Base-by-base conservation (phyloP, 2,113 vertebrate genomes). In the Electrona antarctica region DNA sequence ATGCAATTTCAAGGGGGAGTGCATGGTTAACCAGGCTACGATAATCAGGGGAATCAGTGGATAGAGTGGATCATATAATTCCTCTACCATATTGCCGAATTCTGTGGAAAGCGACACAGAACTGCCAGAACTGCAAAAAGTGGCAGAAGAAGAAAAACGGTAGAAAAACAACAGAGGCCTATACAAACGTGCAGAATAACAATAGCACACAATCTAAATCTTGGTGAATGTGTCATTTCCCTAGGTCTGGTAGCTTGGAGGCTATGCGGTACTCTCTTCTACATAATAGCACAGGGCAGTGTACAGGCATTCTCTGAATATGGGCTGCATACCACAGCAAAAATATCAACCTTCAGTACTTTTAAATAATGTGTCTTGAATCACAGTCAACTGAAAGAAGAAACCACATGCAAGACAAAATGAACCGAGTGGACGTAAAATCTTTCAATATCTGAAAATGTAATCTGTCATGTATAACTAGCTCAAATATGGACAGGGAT, bases 401-500 rank as follows among this genome's bases (percentile, higher is more conserved):
- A 21, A 9, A 52, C 9, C 51, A 61, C 61, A 47, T 56, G 33
- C 50, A 74, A 56, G 10, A 2, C 4, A 50, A 5, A 61, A 56
- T 56, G 33, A 7, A 61, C 14, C 60, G 21, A 21, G 21, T 21
- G 21, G 21, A 21, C 21, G 21, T 76, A 60, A 60, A 64, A 55
- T 55, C 63, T 71, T 68, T 79, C 67, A 72, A 12, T 71, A 77
- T 56, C 58, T 73, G 64, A 73, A 62, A 73, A 64, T 81, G 56
- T 50, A 28, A 71, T 85, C 71, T 81, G 51, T 10, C 51, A 2
- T 21, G 1, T 21, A 21, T 21, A 21, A 21, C 21, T 21, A 21
- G 21, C 21, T 21, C 7, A 52, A 12, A 10, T 12, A 1, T 52
- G 51, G 51, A 8, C 51, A 12, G 0, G 51, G 51, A 12, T 10